Conservation (phyloP, 2,113 vertebrate genomes). For the Herpetotheres cachinnans region DNA sequence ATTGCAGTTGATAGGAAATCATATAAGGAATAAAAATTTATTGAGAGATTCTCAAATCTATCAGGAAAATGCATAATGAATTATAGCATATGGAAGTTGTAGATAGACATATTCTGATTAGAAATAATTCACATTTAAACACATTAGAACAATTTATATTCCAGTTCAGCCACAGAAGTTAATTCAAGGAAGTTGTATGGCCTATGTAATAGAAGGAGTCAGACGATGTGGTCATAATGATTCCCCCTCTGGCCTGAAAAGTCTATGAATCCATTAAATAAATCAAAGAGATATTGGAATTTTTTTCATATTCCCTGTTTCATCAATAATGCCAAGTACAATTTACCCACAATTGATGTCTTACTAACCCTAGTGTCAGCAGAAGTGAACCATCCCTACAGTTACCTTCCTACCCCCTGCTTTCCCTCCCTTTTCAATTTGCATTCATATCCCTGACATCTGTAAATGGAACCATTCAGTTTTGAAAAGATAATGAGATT, state of each 20-base stretch:
- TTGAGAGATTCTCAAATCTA: background rate
- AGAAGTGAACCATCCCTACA: background rate
- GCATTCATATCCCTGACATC: background rate
- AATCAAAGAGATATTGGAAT: background rate
- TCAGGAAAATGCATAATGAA: background rate
- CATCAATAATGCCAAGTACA: background rate
- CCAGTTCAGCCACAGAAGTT: background rate
- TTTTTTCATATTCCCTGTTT: background rate
- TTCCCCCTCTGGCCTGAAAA: background rate
- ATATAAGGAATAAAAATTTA: background rate
- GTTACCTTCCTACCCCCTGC: background rate
- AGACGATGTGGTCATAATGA: background rate
- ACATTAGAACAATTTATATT: background rate
- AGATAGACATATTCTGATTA: background rate
- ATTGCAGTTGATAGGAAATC: background rate
- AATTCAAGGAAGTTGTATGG: background rate
- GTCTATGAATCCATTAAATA: background rate
- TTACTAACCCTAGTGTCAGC: background rate
- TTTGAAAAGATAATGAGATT: background rate
- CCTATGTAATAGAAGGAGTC: background rate
- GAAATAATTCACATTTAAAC: background rate
- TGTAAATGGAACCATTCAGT: background rate
- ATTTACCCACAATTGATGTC: background rate
- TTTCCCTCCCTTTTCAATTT: background rate
- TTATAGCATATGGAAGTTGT: background rate